Evolutionary conservation across 23 tunicate species (phyloP), one percentile per base, ranked within the genome.

Genomic region (Diplosoma virens): DNA sequence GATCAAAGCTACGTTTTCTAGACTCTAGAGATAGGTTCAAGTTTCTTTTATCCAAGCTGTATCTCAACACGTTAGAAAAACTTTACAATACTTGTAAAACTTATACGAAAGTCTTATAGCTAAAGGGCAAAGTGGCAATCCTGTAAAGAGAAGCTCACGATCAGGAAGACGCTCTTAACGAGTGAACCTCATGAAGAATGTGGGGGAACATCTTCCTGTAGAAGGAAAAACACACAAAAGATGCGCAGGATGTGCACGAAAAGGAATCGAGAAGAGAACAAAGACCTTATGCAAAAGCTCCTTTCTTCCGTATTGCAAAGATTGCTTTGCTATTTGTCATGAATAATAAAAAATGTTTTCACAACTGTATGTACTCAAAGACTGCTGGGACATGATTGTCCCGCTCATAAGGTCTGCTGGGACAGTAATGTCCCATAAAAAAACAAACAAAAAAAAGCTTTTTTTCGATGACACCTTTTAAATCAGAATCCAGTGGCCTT

Each of bases 381-480:
- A n/a, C n/a, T n/a, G n/a, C n/a, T 34, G 74, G 74, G 74, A 67
- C 74, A 29, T 37, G n/a, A 17, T n/a, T 67, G 74, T 67, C 74
- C 74, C 74, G 24, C 20, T 25, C 52, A 67, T 34, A 67, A 67
- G 36, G 74, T 35, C 52, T 67, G 52, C 20, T 67, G 52, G 52
- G 74, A 67, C 74, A 67, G 36, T 18, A 67, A 26, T 67, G 74
- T 67, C 52, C 52, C 74, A 67, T 35, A 27, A 27, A 27, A 61
- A 61, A 61, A 61, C 69, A 61, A 61, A 61, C 69, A 61, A 61
- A 61, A n/a, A 61, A 61, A 61, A 27, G 30, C n/a, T n/a, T n/a
- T n/a, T n/a, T n/a, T n/a, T n/a, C n/a, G n/a, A n/a, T n/a, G n/a
- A n/a, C n/a, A n/a, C n/a, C n/a, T n/a, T n/a, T n/a, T n/a, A n/a